phyloP scores from a whole-genome alignment of 2,113 vertebrate species.

The Patagioenas fasciata region DNA sequence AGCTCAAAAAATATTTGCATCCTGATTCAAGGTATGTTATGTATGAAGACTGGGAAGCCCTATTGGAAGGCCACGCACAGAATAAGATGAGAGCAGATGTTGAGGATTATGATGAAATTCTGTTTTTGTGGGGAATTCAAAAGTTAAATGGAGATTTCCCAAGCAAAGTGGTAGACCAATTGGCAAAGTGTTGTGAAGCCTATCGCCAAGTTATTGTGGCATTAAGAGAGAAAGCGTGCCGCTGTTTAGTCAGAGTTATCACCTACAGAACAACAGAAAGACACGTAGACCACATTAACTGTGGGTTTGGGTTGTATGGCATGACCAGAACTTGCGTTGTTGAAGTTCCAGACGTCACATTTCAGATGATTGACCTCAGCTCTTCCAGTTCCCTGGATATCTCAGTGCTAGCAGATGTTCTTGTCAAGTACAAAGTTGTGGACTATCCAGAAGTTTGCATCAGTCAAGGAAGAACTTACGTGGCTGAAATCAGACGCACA shows the following conservation, averaged over 20 bases:
- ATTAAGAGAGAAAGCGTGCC: slow-evolving; percentile 61
- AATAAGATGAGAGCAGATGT: slow-evolving; percentile 46
- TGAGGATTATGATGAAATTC: slow-evolving; percentile 66
- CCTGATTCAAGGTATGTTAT: slow-evolving; percentile 67
- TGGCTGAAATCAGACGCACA: slow-evolving; percentile 71
- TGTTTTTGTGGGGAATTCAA: slow-evolving; percentile 83
- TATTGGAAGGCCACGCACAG: background rate
- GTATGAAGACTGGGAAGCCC: slow-evolving; percentile 61
- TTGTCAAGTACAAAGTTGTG: slow-evolving; percentile 67
- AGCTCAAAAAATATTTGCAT: slow-evolving; percentile 74
- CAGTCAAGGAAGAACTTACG: slow-evolving; percentile 73
- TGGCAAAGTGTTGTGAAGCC: slow-evolving; percentile 80
- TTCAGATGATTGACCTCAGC: slow-evolving; percentile 84
- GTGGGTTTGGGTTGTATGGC: slow-evolving; percentile 82
- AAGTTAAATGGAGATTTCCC: slow-evolving; percentile 73
- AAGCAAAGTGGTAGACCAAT: slow-evolving; percentile 53
- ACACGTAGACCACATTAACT: slow-evolving; percentile 77
- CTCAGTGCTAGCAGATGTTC: slow-evolving; percentile 71
- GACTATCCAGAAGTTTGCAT: slow-evolving; percentile 82
- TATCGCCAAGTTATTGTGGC: slow-evolving; percentile 79
- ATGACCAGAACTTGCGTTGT: slow-evolving; percentile 81
- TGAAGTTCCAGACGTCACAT: slow-evolving; percentile 78
- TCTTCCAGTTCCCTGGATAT: slow-evolving; percentile 79
- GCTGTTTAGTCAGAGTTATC: slow-evolving; percentile 72
- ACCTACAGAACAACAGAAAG: slow-evolving; percentile 80